These are phyloP conservation scores for Lepidurus apus DNA, from an alignment of 1,140 invertebrate species.

Conservation along the genomic window DNA sequence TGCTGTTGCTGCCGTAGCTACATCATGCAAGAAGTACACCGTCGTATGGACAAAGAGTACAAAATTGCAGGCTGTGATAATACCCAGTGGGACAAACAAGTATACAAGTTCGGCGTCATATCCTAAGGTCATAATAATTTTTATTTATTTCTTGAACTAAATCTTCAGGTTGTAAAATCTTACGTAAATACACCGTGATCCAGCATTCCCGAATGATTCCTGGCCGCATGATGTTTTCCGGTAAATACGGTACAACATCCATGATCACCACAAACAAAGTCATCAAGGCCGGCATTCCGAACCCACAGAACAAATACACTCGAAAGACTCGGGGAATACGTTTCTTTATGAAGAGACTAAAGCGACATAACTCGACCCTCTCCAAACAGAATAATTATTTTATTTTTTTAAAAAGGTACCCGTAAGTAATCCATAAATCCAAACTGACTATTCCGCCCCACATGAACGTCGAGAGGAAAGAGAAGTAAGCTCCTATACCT, in stretches of 20 bases:
- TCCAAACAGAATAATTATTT: background rate
- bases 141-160: too few relatives aligned
- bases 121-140: background rate
- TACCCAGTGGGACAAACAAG: background rate
- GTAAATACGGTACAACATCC: background rate
- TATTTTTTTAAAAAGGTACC: background rate
- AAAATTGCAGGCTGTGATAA: background rate
- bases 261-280: background rate
- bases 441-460: background rate
- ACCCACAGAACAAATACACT: background rate
- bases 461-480: background rate
- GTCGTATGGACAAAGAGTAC: background rate
- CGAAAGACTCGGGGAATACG: background rate
- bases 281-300: background rate
- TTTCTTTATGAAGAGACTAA: background rate
- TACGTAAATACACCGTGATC: constrained; percentile 10
- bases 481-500: background rate
- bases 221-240: background rate
- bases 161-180: background rate
- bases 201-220: background rate
- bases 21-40: background rate
- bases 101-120: background rate
- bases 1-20: background rate
- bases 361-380: background rate
- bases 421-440: constrained; percentile 7